Evolutionary conservation across 1,140 invertebrate genomes (phyloP), one percentile per base, ranked within the genome.

Genomic region (Trichoplusia ni): DNA sequence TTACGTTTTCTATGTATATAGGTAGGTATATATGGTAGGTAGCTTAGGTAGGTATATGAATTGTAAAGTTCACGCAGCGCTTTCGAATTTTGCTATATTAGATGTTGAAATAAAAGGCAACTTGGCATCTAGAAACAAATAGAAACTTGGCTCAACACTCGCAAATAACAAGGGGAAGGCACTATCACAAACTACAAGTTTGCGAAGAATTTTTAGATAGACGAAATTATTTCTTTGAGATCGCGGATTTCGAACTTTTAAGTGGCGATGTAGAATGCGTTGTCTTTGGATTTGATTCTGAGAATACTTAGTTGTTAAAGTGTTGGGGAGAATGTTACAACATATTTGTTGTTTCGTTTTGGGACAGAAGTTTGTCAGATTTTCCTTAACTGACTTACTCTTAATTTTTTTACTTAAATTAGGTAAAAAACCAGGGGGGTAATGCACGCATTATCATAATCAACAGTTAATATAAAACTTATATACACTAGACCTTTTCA

Each of bases 61-160:
- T 58, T 13, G 37, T 35, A 27, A 38, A 54, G 18, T 54, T 54
- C 9, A 2, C 11, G 19, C 14, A 19, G 6, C 9, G 37, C 29
- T 25, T 38, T 19, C 31, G 35, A 54, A 38, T 9, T 54, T 54
- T 21, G 13, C 11, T 11, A 54, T 21, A 13, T 38, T 54, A 9
- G 31, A 21, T 18, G 49, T 14, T 21, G 16, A 53, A 54, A 54
- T 54, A 54, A 54, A 53, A 54, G 33, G 35, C 33, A 38, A 38
- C 19, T 54, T 38, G 33, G 35, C 33, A 38, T 54, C 19, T 54
- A 38, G 51, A 54, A 54, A 54, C 51, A 38, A 54, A 54, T 54
- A 54, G 25, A 54, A 54, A 54, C 51, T 54, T 54, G 51, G 35
- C 51, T 37, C 33, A 38, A 54, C 51, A 38, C 16, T 54, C 35